Evolutionary conservation across 2,113 vertebrate species (phyloP).

Genomic region (Rhadina sibilatrix): DNA sequence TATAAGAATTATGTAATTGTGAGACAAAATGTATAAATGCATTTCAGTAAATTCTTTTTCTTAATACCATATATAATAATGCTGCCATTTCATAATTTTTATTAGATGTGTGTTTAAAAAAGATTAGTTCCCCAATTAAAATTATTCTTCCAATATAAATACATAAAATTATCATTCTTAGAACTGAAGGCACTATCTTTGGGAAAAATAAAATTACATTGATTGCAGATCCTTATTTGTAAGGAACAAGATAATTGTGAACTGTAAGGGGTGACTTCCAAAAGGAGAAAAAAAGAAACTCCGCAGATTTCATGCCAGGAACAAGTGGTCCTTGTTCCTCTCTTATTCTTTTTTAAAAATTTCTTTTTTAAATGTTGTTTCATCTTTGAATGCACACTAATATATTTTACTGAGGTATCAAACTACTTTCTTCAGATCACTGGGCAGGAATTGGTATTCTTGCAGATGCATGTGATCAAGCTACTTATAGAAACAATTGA

Average conservation of each 20-base stretch:
- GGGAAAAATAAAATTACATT: background rate
- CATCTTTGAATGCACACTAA: background rate
- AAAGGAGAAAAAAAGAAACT: background rate
- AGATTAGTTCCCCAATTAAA: background rate
- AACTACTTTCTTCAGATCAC: background rate
- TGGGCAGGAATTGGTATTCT: background rate
- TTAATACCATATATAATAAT: background rate
- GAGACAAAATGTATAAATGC: slow-evolving; percentile 23
- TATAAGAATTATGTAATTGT: slow-evolving; percentile 30
- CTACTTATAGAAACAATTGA: background rate
- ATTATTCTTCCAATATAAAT: background rate
- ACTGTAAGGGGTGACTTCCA: background rate
- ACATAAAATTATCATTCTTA: background rate
- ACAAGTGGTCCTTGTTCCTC: background rate
- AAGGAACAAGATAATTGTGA: background rate
- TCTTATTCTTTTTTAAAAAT: background rate
- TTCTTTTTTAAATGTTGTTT: background rate
- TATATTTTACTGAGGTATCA: background rate
- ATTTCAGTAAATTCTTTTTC: background rate
- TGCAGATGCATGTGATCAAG: background rate
- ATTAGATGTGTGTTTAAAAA: background rate
- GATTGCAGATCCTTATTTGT: background rate
- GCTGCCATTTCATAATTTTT: background rate
- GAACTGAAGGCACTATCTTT: background rate
- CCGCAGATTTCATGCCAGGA: background rate